Evolutionary conservation across 2,797 vertebrate genomes (phyloP), one percentile per base, ranked within the genome.

Genomic region (Valencia hispanica): DNA sequence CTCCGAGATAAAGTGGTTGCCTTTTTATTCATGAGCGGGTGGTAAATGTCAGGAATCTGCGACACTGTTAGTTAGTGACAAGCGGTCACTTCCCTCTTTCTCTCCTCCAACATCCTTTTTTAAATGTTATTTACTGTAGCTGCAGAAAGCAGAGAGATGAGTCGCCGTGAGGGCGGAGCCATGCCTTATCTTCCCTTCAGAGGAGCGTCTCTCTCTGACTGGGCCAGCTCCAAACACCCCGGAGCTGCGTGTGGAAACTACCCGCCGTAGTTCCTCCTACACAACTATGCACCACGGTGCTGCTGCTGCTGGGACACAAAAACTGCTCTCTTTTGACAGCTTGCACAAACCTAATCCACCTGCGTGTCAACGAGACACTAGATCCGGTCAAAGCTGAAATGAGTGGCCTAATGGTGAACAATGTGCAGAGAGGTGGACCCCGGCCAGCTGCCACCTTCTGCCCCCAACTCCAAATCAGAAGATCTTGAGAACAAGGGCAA

Each of bases 71-170:
- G 30, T 20, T 80, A 25, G 20, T 39, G 63, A 25, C 80, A 70
- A n/a, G 78, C 76, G 10, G 65, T 3, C 65, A 90, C 91, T 93
- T 93, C 93, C 92, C 92, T 83, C 77, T 92, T 86, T 80, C 77
- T 76, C 59, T 47, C 74, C 77, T 76, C 80, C 83, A 71, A 89
- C 84, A 85, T 91, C 91, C 84, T 79, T 22, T n/a, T n/a, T n/a
- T n/a, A n/a, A n/a, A 27, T 63, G 20, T 14, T 27, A 22, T 41
- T 39, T 14, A 72, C 17, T 43, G 76, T 27, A 1, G 75, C 76
- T 79, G 75, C 72, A 43, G 43, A 50, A 76, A 73, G 63, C 20
- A 53, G 69, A 74, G 82, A 92, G 91, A 81, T 91, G 92, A 81
- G 86, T 18, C 68, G 70, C 48, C 20, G 18, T 11, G 66, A 7